phyloP scores from a whole-genome alignment of 2,797 vertebrate genomes.

The Falco rusticolus region DNA sequence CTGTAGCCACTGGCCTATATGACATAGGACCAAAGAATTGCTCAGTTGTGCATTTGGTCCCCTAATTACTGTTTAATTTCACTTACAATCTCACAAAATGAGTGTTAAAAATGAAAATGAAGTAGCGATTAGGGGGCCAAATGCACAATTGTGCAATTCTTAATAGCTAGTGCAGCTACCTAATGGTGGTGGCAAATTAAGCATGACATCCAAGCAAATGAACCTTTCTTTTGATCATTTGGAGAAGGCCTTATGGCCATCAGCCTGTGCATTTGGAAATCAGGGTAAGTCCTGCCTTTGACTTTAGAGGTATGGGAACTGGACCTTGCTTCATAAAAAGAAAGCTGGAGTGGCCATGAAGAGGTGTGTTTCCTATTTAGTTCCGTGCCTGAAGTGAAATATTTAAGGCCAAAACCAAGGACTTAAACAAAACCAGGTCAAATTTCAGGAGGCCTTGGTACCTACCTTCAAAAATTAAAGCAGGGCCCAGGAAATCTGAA shows the following conservation, averaged over 20 bases:
- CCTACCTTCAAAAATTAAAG: not conserved
- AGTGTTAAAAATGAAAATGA: conserved; percentile 65
- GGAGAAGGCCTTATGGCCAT: not conserved
- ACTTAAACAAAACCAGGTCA: not conserved
- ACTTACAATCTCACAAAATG: conserved; percentile 56
- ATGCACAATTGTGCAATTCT: conserved; percentile 39
- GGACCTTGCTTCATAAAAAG: not conserved
- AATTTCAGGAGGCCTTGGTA: not conserved
- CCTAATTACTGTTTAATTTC: conserved; percentile 69
- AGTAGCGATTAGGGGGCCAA: conserved; percentile 38
- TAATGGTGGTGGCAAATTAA: conserved; percentile 43
- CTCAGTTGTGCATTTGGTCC: conserved; percentile 2
- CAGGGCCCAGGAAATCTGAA: not conserved
- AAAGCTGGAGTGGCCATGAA: not conserved
- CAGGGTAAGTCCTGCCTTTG: not conserved
- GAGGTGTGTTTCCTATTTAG: not conserved
- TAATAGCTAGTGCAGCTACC: not conserved
- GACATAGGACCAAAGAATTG: conserved; percentile 3
- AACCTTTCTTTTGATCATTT: conserved; percentile 16
- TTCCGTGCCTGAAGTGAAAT: not conserved
- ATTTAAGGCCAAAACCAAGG: not conserved
- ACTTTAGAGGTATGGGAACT: not conserved
- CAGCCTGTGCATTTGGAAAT: not conserved
- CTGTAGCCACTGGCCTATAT: not conserved
- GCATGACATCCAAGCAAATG: conserved; percentile 33